These are phyloP conservation scores for Symphodus melops DNA, from an alignment of 2,113 vertebrate genomes.

Conservation along the genomic window DNA sequence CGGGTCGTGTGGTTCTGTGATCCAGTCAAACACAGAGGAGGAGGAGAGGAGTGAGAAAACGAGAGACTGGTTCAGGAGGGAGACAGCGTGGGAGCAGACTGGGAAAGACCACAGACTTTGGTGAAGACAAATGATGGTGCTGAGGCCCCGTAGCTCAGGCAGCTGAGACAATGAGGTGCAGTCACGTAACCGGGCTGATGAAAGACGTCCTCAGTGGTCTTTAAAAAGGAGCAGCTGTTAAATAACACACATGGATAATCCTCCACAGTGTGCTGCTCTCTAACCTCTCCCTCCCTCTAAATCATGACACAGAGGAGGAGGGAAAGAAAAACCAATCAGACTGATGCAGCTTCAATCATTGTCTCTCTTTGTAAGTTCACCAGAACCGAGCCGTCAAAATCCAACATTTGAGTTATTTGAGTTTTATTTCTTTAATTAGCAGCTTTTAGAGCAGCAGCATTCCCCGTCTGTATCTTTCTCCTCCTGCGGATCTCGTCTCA, in stretches of 20 bases:
- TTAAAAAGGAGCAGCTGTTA: slow-evolving; percentile 36
- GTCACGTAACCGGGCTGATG: slow-evolving; percentile 44
- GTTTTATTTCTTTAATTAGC: not conserved
- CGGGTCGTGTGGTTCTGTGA: slow-evolving; percentile 34
- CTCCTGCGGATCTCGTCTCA: not conserved
- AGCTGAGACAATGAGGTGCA: slow-evolving; percentile 5
- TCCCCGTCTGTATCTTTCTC: not conserved
- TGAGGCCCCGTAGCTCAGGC: too few species aligned
- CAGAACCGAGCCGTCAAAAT: not conserved
- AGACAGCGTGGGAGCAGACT: slow-evolving; percentile 63
- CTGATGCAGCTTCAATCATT: too few species aligned
- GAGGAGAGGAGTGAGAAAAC: too few species aligned
- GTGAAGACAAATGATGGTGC: too few species aligned
- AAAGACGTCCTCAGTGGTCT: slow-evolving; percentile 29
- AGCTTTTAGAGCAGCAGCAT: not conserved
- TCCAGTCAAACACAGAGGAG: slow-evolving; percentile 1
- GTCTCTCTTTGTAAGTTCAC: not conserved
- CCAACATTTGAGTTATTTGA: too few species aligned
- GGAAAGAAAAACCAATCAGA: not conserved
- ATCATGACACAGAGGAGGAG: too few species aligned
- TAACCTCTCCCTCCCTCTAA: too few species aligned
- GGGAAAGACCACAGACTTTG: slow-evolving; percentile 59
- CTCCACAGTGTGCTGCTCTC: too few species aligned
- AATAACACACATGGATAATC: slow-evolving; percentile 6
- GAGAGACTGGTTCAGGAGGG: slow-evolving; percentile 38